Percentiles rank a stretch among this genome's conserved stretches.
These are phyloP conservation scores for Taurulus bubalis DNA, from an alignment of 2,113 vertebrate genomes.

Conservation along the genomic window DNA sequence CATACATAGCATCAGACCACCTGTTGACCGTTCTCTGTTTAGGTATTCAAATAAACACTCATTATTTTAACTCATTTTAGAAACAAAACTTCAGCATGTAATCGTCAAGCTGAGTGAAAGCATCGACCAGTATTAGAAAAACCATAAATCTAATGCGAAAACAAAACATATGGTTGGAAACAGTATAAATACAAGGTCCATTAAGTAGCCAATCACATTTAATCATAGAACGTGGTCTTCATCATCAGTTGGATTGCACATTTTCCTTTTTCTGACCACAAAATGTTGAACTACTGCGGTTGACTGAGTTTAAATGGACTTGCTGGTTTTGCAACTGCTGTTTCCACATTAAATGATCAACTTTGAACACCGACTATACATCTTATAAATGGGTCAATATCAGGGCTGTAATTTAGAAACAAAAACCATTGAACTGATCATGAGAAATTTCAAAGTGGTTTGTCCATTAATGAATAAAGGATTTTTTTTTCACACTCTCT, in stretches of 20 bases:
- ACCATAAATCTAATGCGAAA: not conserved
- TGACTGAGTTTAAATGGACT: not conserved
- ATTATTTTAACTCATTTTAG: not conserved
- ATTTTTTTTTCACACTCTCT: not conserved
- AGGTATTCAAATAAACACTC: not conserved
- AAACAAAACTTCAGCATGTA: not conserved
- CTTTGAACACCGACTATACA: not conserved
- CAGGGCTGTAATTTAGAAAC: not conserved
- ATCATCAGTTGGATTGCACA: not conserved
- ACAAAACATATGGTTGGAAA: not conserved
- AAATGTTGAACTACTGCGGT: not conserved
- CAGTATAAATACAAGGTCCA: not conserved
- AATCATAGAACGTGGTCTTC: no score
- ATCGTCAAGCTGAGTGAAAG: not conserved
- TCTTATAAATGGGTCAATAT: not conserved
- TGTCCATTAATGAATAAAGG: not conserved
- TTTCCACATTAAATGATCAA: not conserved
- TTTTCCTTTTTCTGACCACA: not conserved
- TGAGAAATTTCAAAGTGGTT: not conserved
- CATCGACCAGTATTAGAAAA: not conserved
- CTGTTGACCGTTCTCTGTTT: slow-evolving; percentile 25
- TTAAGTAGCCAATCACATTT: not conserved
- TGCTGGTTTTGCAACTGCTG: not conserved
- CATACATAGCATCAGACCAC: not conserved
- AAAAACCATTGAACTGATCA: not conserved